Evolutionary conservation across 1,140 invertebrate species (phyloP), one percentile per base, ranked within the genome.

Genomic region (Aphidius gifuensis): DNA sequence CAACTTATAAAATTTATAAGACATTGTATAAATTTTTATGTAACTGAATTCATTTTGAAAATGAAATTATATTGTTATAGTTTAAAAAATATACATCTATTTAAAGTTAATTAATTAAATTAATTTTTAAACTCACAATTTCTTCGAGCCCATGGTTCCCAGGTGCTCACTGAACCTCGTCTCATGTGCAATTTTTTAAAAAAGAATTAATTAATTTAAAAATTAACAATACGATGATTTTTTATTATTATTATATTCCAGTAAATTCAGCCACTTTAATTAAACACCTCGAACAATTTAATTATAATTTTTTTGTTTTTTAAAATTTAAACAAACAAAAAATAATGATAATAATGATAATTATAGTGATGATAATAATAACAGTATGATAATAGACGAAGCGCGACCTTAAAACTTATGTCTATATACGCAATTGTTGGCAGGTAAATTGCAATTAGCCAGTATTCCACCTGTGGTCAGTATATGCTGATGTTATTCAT

Each of bases 361-460:
- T 32, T 2, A 32, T 32, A 4, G 1, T 32, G 23, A 32, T 32
- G 23, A 32, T 32, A 4, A 32, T 32, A 4, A 32, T 32, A 32
- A 32, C 4, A 32, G 23, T 32, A 32, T 32, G 23, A 32, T 32
- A 32, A 38, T 46, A 42, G n/a, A 55, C 50, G 32, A 54, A 48
- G 46, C n/a, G 23, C 23, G 23, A 32, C 23, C 23, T 32, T 32
- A 32, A 32, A 32, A 53, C 53, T 42, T 46, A 61, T 65, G 57
- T 49, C 21, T 53, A 57, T 40, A 38, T 55, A 64, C 47, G 53
- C 40, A 47, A 60, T 60, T 60, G 45, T 11, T 55, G 44, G 44
- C 74, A 76, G 74, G 72, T 76, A 67, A 67, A 72, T 66, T 68
- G 66, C 71, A 78, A 78, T 78, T 74, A 76, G 64, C 61, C 40